Percentiles rank a stretch among this genome's conserved stretches.
phyloP scores from a whole-genome alignment of 2,113 vertebrate species.

The Amphiprion ocellaris region DNA sequence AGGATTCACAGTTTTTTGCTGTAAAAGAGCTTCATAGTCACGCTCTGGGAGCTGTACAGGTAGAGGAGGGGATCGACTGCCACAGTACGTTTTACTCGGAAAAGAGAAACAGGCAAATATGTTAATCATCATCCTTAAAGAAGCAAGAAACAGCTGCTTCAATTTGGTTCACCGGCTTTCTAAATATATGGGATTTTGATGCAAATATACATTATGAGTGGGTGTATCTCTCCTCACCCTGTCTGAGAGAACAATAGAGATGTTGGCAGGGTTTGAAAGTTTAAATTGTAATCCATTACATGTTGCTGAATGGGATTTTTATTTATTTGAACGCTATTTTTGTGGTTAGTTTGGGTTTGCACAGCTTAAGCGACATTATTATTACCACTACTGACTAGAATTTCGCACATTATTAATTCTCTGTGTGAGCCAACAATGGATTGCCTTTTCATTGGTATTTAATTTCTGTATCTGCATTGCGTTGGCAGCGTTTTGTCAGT shows the following conservation, averaged over 20 bases:
- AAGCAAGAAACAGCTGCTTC: conserved; percentile 12
- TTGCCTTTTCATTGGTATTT: conserved; percentile 15
- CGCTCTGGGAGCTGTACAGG: conserved; percentile 8
- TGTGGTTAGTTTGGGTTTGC: conserved; percentile 12
- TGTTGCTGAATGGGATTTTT: background rate
- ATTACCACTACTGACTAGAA: background rate
- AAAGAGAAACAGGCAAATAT: conserved; percentile 7
- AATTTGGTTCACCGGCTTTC: conserved; percentile 6
- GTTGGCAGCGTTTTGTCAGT: conserved; percentile 47
- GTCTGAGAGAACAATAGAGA: conserved; percentile 17
- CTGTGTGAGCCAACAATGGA: conserved; percentile 1
- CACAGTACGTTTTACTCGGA: background rate
- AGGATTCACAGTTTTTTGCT: background rate
- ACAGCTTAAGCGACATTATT: background rate
- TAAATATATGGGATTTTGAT: conserved; percentile 45
- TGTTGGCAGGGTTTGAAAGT: conserved; percentile 30
- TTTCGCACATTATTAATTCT: background rate
- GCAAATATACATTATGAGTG: conserved; percentile 33
- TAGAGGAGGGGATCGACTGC: background rate
- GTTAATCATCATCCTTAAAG: conserved; percentile 31
- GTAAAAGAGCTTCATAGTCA: background rate
- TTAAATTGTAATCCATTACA: conserved; percentile 30
- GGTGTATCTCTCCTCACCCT: conserved; percentile 34
- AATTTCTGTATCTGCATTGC: conserved; percentile 38
- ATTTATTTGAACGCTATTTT: background rate